A percentile compares a stretch with the other conserved stretches of the same genome.
These are phyloP conservation scores for Asarcornis scutulata DNA, from an alignment of 2,113 vertebrate genomes.

Conservation along the genomic window DNA sequence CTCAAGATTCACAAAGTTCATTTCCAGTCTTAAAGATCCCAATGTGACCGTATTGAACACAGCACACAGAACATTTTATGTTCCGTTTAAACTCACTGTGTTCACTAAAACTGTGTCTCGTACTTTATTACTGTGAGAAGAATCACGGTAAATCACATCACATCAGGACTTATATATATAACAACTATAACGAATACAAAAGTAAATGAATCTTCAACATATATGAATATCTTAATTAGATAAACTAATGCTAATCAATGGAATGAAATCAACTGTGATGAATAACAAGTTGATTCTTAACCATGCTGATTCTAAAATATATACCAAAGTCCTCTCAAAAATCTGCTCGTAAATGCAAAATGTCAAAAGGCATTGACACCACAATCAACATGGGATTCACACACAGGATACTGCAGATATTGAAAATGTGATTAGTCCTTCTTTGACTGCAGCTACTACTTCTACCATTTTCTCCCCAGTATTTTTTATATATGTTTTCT, in stretches of 20 bases:
- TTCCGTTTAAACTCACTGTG: background rate
- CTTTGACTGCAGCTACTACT: background rate
- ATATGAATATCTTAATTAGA: background rate
- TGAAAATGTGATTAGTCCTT: background rate
- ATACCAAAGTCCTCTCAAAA: background rate
- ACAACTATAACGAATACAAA: background rate
- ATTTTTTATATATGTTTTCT: background rate
- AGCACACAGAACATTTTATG: background rate
- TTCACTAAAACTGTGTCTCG: background rate
- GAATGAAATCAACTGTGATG: background rate
- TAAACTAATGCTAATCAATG: background rate
- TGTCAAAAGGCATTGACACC: background rate
- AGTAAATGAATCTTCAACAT: background rate
- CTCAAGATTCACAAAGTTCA: background rate
- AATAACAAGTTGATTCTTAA: background rate
- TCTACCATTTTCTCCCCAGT: background rate
- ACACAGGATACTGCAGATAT: background rate
- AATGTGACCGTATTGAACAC: background rate
- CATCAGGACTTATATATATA: background rate
- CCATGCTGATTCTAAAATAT: background rate
- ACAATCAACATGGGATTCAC: background rate
- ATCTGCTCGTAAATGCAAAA: background rate
- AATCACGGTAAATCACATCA: background rate
- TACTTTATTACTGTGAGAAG: background rate
- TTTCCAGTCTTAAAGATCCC: background rate